Evolutionary conservation across 1,140 invertebrate genomes (phyloP), one percentile per base, ranked within the genome.

Genomic region (Drosophila ohnishii): DNA sequence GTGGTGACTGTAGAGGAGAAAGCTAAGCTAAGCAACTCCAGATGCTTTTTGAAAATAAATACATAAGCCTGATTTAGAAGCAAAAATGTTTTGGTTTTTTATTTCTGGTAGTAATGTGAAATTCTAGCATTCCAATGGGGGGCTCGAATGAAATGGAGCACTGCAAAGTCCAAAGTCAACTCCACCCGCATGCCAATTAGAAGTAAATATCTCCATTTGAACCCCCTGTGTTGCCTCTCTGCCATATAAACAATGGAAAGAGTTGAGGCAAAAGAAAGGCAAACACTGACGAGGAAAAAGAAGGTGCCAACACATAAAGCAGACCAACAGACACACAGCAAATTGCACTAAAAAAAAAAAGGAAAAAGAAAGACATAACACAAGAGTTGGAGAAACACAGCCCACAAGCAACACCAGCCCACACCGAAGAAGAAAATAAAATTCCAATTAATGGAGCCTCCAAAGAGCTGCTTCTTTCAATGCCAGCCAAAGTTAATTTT

Each of bases 161-260:
- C 10, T 30, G 16, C 34, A 13, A 35, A 37, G 50, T 34, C 50
- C 50, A 9, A 19, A 51, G n/a, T 8, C 35, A 51, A 65, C 61
- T 66, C 65, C 65, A 37, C 51, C 48, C 73, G 73, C 73, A 75
- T 75, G 55, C 53, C 73, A 75, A 75, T 75, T 75, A 75, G 71
- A 40, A 35, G 73, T 62, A 59, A 61, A 61, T 72, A 53, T 72
- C 50, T 74, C 37, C 50, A 37, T 16, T 32, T 35, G 9, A 32
- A 32, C 57, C 57, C 44, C 57, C 47, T 10, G 44, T 10, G 44
- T 40, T 58, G 35, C 25, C 65, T n/a, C 14, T 50, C 47, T 71
- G 22, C 30, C 40, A 48, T 16, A 72, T 50, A 58, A 72, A 59
- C 66, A 73, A 73, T 50, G 69, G 58, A 7, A 50, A 69, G 14